phyloP scores from a whole-genome alignment of 2,113 vertebrate genomes.

The Dipodomys ordii region DNA sequence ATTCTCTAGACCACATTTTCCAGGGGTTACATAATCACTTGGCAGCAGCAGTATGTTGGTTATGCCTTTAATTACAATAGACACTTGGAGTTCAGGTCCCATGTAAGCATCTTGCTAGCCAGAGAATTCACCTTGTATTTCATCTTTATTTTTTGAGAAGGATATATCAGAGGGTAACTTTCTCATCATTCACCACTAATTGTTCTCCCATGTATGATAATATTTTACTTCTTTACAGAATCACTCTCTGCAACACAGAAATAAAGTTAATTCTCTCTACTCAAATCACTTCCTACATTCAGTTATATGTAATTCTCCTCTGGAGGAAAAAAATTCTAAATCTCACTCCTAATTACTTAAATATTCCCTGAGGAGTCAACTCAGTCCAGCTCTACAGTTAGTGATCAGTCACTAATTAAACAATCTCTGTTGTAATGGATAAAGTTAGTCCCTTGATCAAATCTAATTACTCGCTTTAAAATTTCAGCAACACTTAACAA shows the following conservation, averaged over 20 bases:
- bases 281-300: neutral
- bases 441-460: neutral
- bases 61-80: neutral
- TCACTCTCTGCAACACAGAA: neutral
- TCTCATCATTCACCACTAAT: neutral
- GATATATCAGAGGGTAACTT: neutral
- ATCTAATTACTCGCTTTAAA: neutral
- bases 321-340: neutral
- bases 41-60: no score
- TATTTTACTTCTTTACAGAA: neutral
- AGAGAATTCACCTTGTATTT: accelerated
- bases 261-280: neutral
- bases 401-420: neutral
- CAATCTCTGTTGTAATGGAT: neutral
- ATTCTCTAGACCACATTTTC: neutral
- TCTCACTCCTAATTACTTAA: neutral
- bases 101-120: no score
- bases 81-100: no score
- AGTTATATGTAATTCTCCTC: neutral
- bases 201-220: neutral
- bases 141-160: neutral
- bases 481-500: neutral
- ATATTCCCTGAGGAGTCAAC: neutral
- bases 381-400: neutral
- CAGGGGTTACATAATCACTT: neutral